phyloP scores from a whole-genome alignment of 2,888 invertebrate species.

The Gastrophysa polygoni region DNA sequence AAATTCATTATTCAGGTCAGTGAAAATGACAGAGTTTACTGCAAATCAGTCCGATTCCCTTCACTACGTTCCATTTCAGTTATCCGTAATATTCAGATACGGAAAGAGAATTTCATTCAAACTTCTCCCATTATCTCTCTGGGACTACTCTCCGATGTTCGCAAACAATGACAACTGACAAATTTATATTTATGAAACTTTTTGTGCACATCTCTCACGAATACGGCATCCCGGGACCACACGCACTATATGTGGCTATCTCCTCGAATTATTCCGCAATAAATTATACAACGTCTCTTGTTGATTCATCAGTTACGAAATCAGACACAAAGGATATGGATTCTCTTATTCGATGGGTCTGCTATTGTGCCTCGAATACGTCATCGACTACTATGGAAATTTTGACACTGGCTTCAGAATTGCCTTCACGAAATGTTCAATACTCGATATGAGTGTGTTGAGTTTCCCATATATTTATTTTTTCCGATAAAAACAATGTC shows the following conservation, averaged over 20 bases:
- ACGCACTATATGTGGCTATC: slow-evolving; percentile 36
- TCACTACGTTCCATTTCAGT: too few relatives aligned
- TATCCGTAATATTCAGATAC: not conserved
- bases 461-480: too few relatives aligned
- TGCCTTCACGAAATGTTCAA: too few relatives aligned
- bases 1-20: too few relatives aligned
- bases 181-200: slow-evolving; percentile 24
- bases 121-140: not conserved
- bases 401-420: not conserved
- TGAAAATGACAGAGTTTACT: too few relatives aligned
- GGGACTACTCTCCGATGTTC: not conserved
- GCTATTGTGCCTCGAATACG: slow-evolving; percentile 18
- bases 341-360: slow-evolving; percentile 22
- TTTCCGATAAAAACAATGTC: too few relatives aligned
- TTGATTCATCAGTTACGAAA: slow-evolving; percentile 20
- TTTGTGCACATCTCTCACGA: slow-evolving; percentile 1
- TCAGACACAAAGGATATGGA: slow-evolving; percentile 19
- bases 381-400: not conserved
- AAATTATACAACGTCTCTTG: slow-evolving; percentile 36
- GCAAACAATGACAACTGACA: slow-evolving; percentile 15
- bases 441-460: too few relatives aligned
- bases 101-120: not conserved
- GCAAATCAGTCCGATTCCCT: too few relatives aligned
- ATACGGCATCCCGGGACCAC: slow-evolving; percentile 37
- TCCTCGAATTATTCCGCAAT: slow-evolving; percentile 44